Evolutionary conservation across 2,888 invertebrate species (phyloP).

Genomic region (Tillus elongatus): DNA sequence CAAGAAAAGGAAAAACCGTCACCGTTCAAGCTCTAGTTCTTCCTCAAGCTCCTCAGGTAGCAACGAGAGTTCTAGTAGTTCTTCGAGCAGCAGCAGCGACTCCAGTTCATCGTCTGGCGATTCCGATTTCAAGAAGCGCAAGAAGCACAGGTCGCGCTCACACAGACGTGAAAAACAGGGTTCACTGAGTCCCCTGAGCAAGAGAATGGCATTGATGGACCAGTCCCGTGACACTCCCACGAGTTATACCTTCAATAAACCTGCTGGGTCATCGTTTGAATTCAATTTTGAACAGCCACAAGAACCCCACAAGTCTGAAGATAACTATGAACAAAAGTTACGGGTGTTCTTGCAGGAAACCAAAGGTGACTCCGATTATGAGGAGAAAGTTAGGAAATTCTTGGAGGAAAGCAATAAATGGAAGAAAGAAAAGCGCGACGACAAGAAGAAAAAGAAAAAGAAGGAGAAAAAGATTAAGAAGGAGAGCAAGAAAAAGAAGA

Average conservation of each 20-base stretch:
- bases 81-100: conserved; percentile 46
- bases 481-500: conserved; percentile 64
- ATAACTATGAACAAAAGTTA: conserved; percentile 42
- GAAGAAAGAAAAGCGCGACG: conserved; percentile 58
- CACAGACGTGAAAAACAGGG: conserved; percentile 53
- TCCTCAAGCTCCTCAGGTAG: conserved; percentile 41
- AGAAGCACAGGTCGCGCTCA: conserved; percentile 49
- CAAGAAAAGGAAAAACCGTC: conserved; percentile 56
- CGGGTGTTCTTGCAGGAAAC: conserved; percentile 63
- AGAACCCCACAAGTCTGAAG: conserved; percentile 26
- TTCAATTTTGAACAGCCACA: conserved; percentile 43
- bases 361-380: conserved; percentile 73
- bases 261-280: conserved; percentile 47
- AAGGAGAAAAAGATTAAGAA: conserved; percentile 55
- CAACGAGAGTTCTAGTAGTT: conserved; percentile 52
- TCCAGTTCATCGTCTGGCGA: conserved; percentile 62
- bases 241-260: conserved; percentile 63
- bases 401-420: conserved; percentile 74
- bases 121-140: conserved; percentile 45
- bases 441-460: conserved; percentile 52
- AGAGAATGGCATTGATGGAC: conserved; percentile 68
- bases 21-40: conserved; percentile 46
- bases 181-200: conserved; percentile 72
- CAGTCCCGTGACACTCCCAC: conserved; percentile 46
- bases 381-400: conserved; percentile 76